Evolutionary conservation across 2,888 invertebrate genomes (phyloP).

Genomic region (Ectemnius lituratus): DNA sequence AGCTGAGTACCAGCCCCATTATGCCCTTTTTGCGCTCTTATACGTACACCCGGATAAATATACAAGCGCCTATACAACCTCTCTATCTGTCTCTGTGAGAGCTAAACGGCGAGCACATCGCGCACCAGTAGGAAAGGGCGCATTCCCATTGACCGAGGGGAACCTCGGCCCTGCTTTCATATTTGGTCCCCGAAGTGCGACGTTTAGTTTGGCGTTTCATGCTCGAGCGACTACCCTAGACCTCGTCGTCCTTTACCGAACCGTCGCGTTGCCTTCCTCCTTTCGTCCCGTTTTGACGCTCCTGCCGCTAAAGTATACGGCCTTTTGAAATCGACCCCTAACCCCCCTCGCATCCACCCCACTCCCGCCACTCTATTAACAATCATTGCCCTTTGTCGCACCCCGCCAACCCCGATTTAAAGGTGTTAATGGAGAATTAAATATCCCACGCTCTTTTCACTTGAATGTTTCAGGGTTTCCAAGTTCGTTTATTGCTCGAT

Average conservation of each 20-base stretch:
- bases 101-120: conserved; percentile 3
- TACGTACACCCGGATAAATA: conserved; percentile 48
- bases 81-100: conserved; percentile 6
- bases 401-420: conserved; percentile 68
- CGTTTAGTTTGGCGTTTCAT: conserved; percentile 78
- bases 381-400: conserved; percentile 43
- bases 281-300: conserved; percentile 44
- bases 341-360: neutral
- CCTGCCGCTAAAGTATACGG: conserved; percentile 43
- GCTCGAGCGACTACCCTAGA: conserved; percentile 73
- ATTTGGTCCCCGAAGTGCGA: conserved; percentile 67
- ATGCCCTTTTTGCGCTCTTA: conserved; percentile 72
- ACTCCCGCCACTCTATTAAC: neutral
- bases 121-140: conserved; percentile 16
- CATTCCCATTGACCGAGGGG: conserved; percentile 11
- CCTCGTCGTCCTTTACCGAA: neutral
- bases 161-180: conserved; percentile 48
- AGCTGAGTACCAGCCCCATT: conserved; percentile 73
- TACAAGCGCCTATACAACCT: conserved; percentile 25
- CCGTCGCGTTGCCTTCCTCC: neutral
- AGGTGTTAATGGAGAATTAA: conserved; percentile 53
- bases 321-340: conserved; percentile 49
- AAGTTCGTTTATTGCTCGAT: no score
- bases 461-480: no score
- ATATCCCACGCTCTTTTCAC: neutral